These are phyloP conservation scores for Lerema accius DNA, from an alignment of 1,140 invertebrate genomes.

Conservation along the genomic window DNA sequence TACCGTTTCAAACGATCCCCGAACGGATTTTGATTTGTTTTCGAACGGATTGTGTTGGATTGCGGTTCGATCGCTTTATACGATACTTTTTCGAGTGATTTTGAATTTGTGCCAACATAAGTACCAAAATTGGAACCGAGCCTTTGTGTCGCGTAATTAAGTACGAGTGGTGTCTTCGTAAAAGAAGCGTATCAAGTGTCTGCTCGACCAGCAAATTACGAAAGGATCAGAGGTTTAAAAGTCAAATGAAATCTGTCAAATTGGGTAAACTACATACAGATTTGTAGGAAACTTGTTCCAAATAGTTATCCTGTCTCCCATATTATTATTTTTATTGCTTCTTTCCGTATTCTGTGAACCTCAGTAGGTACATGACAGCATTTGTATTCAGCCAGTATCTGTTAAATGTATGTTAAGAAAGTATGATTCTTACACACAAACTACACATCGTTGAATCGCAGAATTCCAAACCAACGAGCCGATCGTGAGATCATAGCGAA, in stretches of 20 bases:
- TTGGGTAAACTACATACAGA: too few relatives aligned
- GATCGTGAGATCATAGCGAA: constrained; percentile 4
- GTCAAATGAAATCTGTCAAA: not conserved
- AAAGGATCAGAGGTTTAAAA: not conserved
- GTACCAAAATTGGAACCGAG: constrained; percentile 20
- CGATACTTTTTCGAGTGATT: constrained; percentile 22
- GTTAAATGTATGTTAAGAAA: too few relatives aligned
- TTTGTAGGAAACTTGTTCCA: too few relatives aligned
- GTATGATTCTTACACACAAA: too few relatives aligned
- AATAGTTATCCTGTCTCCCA: too few relatives aligned
- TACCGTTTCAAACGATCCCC: constrained; percentile 25
- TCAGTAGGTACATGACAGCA: too few relatives aligned
- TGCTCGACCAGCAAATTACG: not conserved
- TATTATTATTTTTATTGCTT: too few relatives aligned
- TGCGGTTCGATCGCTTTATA: constrained; percentile 24
- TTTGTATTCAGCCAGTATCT: too few relatives aligned
- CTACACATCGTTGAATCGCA: too few relatives aligned
- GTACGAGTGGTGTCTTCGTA: constrained; percentile 11
- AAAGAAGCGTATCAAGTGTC: constrained; percentile 9
- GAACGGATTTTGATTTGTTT: constrained; percentile 34
- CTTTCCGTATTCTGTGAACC: too few relatives aligned
- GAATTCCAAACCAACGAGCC: constrained; percentile 14
- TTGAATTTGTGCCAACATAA: constrained; percentile 30
- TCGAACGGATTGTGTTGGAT: constrained; percentile 30
- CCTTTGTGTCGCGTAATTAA: constrained; percentile 26